These are phyloP conservation scores for Enhydra lutris DNA, from an alignment of 2,113 vertebrate species.

Conservation along the genomic window DNA sequence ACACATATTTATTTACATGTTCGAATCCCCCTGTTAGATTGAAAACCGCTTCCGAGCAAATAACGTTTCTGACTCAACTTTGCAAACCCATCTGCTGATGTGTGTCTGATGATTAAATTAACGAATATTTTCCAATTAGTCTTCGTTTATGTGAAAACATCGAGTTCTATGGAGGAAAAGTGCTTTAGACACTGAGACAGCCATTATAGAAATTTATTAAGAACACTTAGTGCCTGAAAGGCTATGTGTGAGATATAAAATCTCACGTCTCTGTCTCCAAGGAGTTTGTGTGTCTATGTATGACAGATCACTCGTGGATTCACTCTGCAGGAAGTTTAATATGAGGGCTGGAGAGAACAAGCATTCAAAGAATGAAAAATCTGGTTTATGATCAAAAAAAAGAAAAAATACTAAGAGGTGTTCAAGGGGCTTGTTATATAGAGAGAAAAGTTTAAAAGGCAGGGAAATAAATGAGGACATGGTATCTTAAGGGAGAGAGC, in stretches of 20 bases:
- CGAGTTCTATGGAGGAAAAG: slow-evolving; percentile 23
- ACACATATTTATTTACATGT: not conserved
- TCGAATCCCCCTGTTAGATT: not conserved
- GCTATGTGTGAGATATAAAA: slow-evolving; percentile 34
- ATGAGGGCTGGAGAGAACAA: slow-evolving; percentile 66
- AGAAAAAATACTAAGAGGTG: slow-evolving; percentile 61
- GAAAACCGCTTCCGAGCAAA: not conserved
- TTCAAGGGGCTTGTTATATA: slow-evolving; percentile 69
- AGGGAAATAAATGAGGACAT: slow-evolving; percentile 72
- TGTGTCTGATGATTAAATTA: not conserved
- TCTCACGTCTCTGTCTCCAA: slow-evolving; percentile 32
- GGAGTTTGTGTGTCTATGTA: slow-evolving; percentile 50
- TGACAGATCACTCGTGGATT: slow-evolving; percentile 58
- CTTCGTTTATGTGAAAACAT: slow-evolving; percentile 29
- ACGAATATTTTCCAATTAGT: slow-evolving; percentile 11
- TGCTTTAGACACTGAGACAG: slow-evolving; percentile 16
- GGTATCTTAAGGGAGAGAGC: slow-evolving; percentile 67
- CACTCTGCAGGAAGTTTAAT: slow-evolving; percentile 61
- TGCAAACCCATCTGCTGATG: not conserved
- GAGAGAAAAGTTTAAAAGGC: slow-evolving; percentile 70
- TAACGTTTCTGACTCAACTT: not conserved
- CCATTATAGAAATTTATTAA: slow-evolving; percentile 51
- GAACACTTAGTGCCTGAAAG: slow-evolving; percentile 55
- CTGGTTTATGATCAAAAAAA: slow-evolving; percentile 68
- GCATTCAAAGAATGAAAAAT: slow-evolving; percentile 69